Evolutionary conservation across 2,888 invertebrate genomes (phyloP).

Genomic region (Tinea trinotella): DNA sequence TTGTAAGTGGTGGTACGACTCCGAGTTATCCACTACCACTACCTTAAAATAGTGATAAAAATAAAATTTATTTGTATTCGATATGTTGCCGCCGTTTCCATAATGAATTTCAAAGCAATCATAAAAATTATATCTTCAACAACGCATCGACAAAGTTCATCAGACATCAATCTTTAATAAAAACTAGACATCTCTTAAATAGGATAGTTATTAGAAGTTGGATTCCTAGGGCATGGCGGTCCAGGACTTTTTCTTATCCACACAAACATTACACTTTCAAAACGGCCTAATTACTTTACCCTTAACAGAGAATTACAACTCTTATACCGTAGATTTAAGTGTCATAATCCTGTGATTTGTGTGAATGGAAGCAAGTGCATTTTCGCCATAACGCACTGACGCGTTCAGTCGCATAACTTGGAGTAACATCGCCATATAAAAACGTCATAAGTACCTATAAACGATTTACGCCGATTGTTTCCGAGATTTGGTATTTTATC

Average conservation of each 20-base stretch:
- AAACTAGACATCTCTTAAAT: constrained; percentile 2
- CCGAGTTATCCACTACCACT: neutral
- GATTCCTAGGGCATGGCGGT: constrained; percentile 9
- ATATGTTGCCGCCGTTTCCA: neutral
- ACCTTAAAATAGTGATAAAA: neutral
- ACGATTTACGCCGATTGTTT: constrained; percentile 15
- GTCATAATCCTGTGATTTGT: neutral
- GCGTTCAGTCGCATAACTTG: constrained; percentile 12
- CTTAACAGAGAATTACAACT: neutral
- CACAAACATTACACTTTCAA: neutral
- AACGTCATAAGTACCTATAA: neutral
- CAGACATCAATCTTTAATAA: constrained; percentile 13
- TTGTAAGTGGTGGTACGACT: no score
- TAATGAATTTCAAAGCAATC: neutral
- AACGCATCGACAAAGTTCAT: constrained; percentile 5
- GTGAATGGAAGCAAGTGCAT: neutral
- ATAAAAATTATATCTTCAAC: constrained; percentile 16
- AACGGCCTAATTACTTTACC: neutral
- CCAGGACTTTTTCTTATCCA: constrained; percentile 2
- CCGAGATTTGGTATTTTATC: constrained; percentile 14
- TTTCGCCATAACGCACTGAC: constrained; percentile 7
- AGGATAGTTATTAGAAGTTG: constrained; percentile 13
- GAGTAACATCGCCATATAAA: constrained; percentile 5
- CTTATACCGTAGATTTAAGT: neutral
- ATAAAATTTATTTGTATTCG: no score